Percentiles rank a stretch among this genome's conserved stretches.
Conservation (phyloP, 2,888 invertebrate species). For the Drosophila koepferae region DNA sequence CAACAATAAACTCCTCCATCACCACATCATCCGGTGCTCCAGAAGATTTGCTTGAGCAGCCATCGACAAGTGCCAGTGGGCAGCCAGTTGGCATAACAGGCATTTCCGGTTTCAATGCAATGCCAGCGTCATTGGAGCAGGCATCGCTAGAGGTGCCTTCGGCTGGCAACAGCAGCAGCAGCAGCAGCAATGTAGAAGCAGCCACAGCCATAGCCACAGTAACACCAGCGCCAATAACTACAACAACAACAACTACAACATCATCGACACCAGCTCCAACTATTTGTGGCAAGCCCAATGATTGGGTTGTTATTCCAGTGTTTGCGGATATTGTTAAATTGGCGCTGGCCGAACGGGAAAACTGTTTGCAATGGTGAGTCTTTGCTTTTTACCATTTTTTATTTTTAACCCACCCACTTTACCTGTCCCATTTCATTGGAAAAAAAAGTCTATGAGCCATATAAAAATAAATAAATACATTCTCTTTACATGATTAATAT, state of each 20-base stretch:
- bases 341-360: conserved; percentile 84
- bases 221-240: conserved; percentile 31
- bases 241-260: conserved; percentile 36
- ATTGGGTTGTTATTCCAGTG: conserved; percentile 86
- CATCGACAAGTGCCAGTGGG: conserved; percentile 43
- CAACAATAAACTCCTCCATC: conserved; percentile 34
- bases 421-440: conserved; percentile 8
- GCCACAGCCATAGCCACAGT: conserved; percentile 14
- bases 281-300: conserved; percentile 80
- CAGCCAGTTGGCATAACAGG: conserved; percentile 49
- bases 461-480: conserved; percentile 9
- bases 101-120: conserved; percentile 70
- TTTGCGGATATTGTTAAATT: conserved; percentile 86
- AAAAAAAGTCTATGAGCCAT: neutral
- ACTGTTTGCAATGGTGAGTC: conserved; percentile 84
- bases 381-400: neutral
- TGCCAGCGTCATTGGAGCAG: conserved; percentile 25
- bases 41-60: conserved; percentile 34
- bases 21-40: conserved; percentile 38
- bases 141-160: conserved; percentile 25
- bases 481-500: conserved; percentile 39
- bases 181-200: conserved; percentile 21
- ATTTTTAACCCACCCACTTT: neutral
- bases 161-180: conserved; percentile 17
- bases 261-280: conserved; percentile 41